These are phyloP conservation scores for Macquaria australasica DNA, from an alignment of 2,113 vertebrate genomes.

Conservation along the genomic window DNA sequence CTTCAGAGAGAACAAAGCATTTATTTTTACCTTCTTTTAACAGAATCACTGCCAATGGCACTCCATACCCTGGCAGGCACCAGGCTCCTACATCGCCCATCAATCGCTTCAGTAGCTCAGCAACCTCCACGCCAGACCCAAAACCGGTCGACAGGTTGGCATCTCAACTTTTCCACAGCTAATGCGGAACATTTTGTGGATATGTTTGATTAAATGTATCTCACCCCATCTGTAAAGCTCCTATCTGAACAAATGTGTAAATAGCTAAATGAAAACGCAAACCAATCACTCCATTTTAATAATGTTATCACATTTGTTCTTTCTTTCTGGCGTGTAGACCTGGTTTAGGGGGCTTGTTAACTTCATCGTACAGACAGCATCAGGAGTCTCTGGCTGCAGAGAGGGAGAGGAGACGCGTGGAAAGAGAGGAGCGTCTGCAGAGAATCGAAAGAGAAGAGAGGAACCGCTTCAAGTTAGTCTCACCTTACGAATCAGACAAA, in stretches of 20 bases:
- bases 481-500: slow-evolving; percentile 17
- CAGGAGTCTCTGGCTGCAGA: slow-evolving; percentile 95
- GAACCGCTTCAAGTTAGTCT: slow-evolving; percentile 93
- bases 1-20: slow-evolving; percentile 12
- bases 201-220: not conserved
- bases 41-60: slow-evolving; percentile 87
- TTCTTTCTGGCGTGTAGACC: slow-evolving; percentile 78
- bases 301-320: not conserved
- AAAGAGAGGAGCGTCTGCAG: slow-evolving; percentile 96
- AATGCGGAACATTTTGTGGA: not conserved
- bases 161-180: not conserved
- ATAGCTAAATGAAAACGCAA: slow-evolving; percentile 3
- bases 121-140: slow-evolving; percentile 82
- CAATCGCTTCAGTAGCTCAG: slow-evolving; percentile 76
- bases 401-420: slow-evolving; percentile 91
- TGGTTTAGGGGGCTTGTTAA: slow-evolving; percentile 89
- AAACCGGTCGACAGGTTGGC: slow-evolving; percentile 87
- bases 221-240: not conserved
- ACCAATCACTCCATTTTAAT: not conserved
- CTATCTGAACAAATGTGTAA: not conserved
- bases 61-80: slow-evolving; percentile 82
- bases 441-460: slow-evolving; percentile 96
- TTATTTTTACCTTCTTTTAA: slow-evolving; percentile 33
- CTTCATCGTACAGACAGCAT: slow-evolving; percentile 95
- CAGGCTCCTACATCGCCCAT: slow-evolving; percentile 80